Evolutionary conservation across 2,888 invertebrate species (phyloP).

Genomic region (Chironomus riparius): DNA sequence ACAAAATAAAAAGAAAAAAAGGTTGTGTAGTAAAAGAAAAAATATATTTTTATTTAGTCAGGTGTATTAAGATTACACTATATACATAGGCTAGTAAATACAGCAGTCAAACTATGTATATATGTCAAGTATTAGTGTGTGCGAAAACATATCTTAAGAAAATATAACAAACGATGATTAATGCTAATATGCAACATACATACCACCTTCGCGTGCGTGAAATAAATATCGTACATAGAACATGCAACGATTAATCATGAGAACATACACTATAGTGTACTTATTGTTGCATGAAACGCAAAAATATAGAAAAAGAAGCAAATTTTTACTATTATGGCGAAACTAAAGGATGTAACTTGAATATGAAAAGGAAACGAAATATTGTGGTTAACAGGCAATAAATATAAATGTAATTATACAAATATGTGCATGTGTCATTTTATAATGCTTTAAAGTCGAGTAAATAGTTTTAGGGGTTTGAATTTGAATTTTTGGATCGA

Average conservation of each 20-base stretch:
- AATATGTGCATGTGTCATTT: too few species aligned
- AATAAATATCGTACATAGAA: neutral
- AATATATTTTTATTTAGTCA: neutral
- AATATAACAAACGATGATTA: neutral
- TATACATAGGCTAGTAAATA: too few species aligned
- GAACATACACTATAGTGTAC: neutral
- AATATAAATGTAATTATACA: too few species aligned
- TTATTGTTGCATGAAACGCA: conserved; percentile 12
- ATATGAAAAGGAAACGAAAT: too few species aligned
- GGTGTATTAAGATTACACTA: neutral
- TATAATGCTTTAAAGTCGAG: too few species aligned
- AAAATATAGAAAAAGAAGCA: too few species aligned
- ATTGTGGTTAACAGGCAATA: too few species aligned
- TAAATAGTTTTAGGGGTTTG: too few species aligned
- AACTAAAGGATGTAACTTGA: too few species aligned
- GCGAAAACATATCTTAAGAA: neutral
- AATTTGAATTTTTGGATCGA: too few species aligned
- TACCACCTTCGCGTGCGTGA: conserved; percentile 9
- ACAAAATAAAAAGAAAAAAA: neutral
- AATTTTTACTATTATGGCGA: neutral
- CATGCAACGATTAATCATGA: conserved; percentile 17
- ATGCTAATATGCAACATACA: conserved; percentile 17
- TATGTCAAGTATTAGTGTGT: neutral
- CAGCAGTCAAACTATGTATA: neutral
- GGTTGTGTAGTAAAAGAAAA: neutral